phyloP scores from a whole-genome alignment of 2,797 vertebrate species.

The Austrolebias charrua region DNA sequence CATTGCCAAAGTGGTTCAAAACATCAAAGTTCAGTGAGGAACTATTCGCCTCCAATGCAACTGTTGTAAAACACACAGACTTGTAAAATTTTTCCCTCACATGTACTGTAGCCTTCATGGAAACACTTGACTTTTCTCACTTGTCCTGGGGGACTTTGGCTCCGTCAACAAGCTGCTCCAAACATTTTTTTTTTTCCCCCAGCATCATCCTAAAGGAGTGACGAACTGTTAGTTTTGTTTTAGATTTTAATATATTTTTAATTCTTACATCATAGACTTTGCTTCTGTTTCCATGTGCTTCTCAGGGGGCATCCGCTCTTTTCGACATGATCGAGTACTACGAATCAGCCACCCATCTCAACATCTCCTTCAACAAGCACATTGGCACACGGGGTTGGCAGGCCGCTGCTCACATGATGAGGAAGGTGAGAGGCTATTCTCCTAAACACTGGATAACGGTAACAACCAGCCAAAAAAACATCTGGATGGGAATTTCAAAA shows the following conservation, averaged over 20 bases:
- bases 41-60: no score
- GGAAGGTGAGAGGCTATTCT: constrained; percentile 83
- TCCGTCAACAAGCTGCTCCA: no score
- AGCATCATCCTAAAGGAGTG: constrained; percentile 3
- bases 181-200: constrained; percentile 1
- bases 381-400: constrained; percentile 96
- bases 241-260: constrained; percentile 1
- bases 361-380: constrained; percentile 97
- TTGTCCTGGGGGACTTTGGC: no score
- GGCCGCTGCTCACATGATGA: constrained; percentile 95
- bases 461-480: not conserved
- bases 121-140: no score
- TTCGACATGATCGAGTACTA: constrained; percentile 99
- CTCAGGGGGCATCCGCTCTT: constrained; percentile 89
- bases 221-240: constrained; percentile 4
- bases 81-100: no score
- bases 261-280: not conserved
- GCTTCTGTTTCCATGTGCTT: not conserved
- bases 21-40: no score
- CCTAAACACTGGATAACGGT: not conserved
- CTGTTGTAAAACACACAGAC: no score
- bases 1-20: no score
- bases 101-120: no score
- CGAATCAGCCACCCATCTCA: constrained; percentile 94
- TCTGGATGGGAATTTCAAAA: not conserved